Evolutionary conservation across 1,140 invertebrate species (phyloP), one percentile per base, ranked within the genome.

Genomic region (Formica selysi): DNA sequence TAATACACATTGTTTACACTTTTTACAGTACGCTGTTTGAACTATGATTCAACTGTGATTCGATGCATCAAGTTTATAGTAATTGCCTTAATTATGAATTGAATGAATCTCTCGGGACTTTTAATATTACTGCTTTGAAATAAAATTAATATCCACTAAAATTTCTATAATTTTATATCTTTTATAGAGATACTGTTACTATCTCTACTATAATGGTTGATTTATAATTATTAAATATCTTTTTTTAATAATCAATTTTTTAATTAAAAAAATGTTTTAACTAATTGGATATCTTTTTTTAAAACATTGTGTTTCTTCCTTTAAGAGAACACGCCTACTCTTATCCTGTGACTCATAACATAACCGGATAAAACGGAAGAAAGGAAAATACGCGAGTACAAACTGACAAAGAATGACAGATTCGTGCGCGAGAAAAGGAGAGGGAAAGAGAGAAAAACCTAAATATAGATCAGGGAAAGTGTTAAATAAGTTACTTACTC

Each of bases 401-500:
- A 51, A 54, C 5, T 29, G 26, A 13, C 16, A 36, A 7, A 73
- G 29, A 73, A 19, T 36, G 54, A 54, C 19, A 73, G 19, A 22
- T 59, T 10, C 22, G 3, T 11, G 51, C 10, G 2, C 16, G 32
- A 73, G 7, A 8, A 29, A 57, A 22, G 22, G 8, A 57, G 5
- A 10, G 7, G 3, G n/a, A 61, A 16, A n/a, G 41, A 16, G 8
- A 62, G 13, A 0, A 19, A 11, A 1, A 11, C 10, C n/a, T 51
- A 65, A 29, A 79, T 29, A 44, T 32, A 78, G 19, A 65, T 7
- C 10, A 38, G 48, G 41, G n/a, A 38, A 44, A 16, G 32, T 51
- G 11, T 65, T 22, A 19, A 44, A 22, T 22, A 22, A 64, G 32
- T 26, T 64, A 90, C 90, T 90, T 85, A 91, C 90, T 65, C 48